Evolutionary conservation across 2,888 invertebrate species (phyloP).

Genomic region (Eucera pruinosa): DNA sequence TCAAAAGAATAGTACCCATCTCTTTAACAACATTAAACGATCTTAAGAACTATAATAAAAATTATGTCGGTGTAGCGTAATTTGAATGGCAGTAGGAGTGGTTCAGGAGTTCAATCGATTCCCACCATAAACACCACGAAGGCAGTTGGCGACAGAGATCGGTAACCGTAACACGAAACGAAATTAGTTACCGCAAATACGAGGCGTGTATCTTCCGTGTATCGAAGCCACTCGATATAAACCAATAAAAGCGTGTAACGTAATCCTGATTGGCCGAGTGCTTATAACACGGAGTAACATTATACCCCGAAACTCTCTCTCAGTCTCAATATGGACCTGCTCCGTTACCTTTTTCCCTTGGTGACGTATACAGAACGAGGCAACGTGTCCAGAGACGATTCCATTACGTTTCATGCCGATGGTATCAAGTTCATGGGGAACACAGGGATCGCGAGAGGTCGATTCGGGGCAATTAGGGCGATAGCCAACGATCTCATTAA

Average conservation of each 20-base stretch:
- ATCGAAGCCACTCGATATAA: conserved; percentile 69
- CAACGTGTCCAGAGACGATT: conserved; percentile 38
- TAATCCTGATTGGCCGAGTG: conserved; percentile 80
- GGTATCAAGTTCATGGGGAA: conserved; percentile 42
- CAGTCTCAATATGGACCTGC: neutral
- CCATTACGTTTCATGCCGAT: conserved; percentile 43
- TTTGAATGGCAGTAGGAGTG: conserved; percentile 50
- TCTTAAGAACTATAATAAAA: too few species aligned
- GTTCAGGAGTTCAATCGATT: conserved; percentile 2
- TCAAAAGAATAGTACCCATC: too few species aligned
- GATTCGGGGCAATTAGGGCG: conserved; percentile 50
- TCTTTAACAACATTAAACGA: too few species aligned
- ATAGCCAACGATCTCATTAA: conserved; percentile 55
- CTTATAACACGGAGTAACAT: conserved; percentile 74
- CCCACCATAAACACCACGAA: neutral
- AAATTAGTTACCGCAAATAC: conserved; percentile 44
- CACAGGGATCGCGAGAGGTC: conserved; percentile 20
- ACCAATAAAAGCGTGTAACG: conserved; percentile 78
- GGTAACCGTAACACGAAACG: conserved; percentile 30
- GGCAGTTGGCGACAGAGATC: neutral
- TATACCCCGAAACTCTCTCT: conserved; percentile 45
- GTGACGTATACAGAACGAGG: neutral
- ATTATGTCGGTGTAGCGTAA: too few species aligned
- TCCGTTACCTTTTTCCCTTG: conserved; percentile 10
- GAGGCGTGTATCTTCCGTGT: conserved; percentile 14